phyloP scores from a whole-genome alignment of 1,140 invertebrate species.

The Anthonomus grandis region DNA sequence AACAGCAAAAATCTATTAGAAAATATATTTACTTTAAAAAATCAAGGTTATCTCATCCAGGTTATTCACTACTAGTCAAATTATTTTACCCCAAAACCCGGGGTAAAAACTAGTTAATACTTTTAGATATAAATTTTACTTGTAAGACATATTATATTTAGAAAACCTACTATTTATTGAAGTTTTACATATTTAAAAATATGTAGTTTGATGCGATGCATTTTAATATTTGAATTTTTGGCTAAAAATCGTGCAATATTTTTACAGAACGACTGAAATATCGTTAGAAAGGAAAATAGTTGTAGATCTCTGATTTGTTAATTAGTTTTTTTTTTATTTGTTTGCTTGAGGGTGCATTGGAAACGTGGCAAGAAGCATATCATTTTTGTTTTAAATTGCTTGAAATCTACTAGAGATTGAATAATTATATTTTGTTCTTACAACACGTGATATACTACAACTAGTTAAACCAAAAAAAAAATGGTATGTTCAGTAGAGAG shows the following conservation, averaged over 20 bases:
- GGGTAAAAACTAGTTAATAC: conserved; percentile 44
- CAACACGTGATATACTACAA: no score
- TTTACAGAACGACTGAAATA: conserved; percentile 44
- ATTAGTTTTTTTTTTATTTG: no score
- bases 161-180: conserved; percentile 45
- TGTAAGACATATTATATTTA: conserved; percentile 46
- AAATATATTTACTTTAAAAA: no score
- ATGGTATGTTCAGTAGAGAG: no score
- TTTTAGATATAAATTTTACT: conserved; percentile 43
- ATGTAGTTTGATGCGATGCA: no score
- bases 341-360: conserved; percentile 6
- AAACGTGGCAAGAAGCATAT: conserved; percentile 28
- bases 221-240: conserved; percentile 29
- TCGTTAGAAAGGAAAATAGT: conserved; percentile 30
- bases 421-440: no score
- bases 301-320: no score
- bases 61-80: conserved; percentile 50
- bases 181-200: conserved; percentile 43
- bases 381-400: conserved; percentile 33
- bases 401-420: no score
- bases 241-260: conserved; percentile 48
- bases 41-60: conserved; percentile 41
- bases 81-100: conserved; percentile 42
- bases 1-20: no score
- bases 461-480: no score